Evolutionary conservation across 2,888 invertebrate genomes (phyloP).

Genomic region (Heliconius cydno): DNA sequence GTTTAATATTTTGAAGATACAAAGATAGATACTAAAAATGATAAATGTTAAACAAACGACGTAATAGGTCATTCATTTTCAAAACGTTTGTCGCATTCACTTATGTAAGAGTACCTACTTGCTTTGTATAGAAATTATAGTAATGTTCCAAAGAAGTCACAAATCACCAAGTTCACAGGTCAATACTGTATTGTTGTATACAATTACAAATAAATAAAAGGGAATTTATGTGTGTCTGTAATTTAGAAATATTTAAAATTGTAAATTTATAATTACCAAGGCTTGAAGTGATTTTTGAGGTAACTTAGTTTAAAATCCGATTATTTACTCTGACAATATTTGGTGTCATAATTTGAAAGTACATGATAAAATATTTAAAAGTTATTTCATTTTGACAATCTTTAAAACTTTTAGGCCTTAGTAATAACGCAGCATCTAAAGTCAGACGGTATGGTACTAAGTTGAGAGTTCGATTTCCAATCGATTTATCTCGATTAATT

Average conservation of each 20-base stretch:
- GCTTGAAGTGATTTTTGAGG: too few species aligned
- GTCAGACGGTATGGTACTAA: too few species aligned
- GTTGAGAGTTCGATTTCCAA: too few species aligned
- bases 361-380: not conserved
- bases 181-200: constrained; percentile 9
- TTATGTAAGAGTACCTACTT: not conserved
- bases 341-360: too few species aligned
- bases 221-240: not conserved
- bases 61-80: not conserved
- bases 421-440: too few species aligned
- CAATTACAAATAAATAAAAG: constrained; percentile 13
- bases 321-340: not conserved
- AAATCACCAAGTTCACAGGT: constrained; percentile 9
- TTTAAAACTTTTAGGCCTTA: not conserved
- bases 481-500: too few species aligned
- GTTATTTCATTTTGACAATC: not conserved
- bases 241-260: not conserved
- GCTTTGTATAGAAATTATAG: constrained; percentile 16
- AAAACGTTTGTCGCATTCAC: not conserved
- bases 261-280: not conserved
- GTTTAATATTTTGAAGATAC: not conserved
- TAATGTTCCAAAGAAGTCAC: constrained; percentile 11
- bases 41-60: not conserved
- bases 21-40: not conserved
- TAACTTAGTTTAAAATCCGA: not conserved